Evolutionary conservation across 30 jellyfish, hydroid and myxozoan species (phyloP), one percentile per base, ranked within the genome.

Genomic region (Calvadosia cruxmelitensis): DNA sequence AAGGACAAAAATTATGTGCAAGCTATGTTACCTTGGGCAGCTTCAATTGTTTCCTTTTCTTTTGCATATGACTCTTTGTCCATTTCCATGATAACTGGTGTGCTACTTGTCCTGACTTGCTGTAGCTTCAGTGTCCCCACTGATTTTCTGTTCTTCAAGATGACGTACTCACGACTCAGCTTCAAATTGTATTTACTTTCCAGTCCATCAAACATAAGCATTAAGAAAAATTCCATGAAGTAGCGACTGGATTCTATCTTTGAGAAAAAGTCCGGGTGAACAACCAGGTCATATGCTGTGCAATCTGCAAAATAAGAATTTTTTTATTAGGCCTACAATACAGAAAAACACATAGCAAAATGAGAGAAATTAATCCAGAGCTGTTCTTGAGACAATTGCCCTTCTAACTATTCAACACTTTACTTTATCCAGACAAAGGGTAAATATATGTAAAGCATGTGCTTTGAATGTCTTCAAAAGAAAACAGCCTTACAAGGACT

Each of bases 21-120:
- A 2, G 32, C 23, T 20, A 36, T 29, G 76, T 3, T 49, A 79
- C 96, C 94, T 34, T 42, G 10, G 57, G 20, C 57, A 42, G 20
- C 57, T 42, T 42, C 57, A 42, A 80, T 1, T 0, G 57, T 66
- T 57, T 80, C 94, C 32, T 87, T 79, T 63, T 87, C 96, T 79
- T 73, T 0, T 66, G 73, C 86, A 76, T 79, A 79, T 90, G 71
- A 75, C 3, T 64, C 76, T 2, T 70, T 50, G 48, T 87, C 94
- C 94, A 87, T 80, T 48, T 87, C 96, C 94, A 87, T 75, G 3
- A 87, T 87, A 62, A 87, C 93, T 15, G 96, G 96, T 24, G 87
- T 87, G 62, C 94, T 76, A 53, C 72, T 87, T 16, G 86, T 79
- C 12, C 94, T 69, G 12, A 87, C 96, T 42, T 65, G 73, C 66